A percentile compares a stretch with the other conserved stretches of the same genome.
phyloP scores from a whole-genome alignment of 2,888 invertebrate species.

The Ectemnius continuus region DNA sequence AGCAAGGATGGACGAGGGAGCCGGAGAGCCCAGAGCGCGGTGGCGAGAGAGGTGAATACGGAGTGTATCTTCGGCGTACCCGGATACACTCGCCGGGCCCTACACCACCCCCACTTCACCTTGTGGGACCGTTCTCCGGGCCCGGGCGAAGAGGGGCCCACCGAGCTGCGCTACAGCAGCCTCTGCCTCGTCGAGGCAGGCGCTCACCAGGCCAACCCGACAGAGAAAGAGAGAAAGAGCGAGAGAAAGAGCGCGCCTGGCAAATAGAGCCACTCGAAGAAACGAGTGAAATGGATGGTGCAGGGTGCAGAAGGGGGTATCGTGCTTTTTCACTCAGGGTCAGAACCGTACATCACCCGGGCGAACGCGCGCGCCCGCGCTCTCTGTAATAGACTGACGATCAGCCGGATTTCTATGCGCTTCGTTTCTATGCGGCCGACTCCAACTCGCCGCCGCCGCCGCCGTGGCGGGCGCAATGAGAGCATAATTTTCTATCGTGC shows the following conservation, averaged over 20 bases:
- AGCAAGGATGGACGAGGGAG: constrained; percentile 7
- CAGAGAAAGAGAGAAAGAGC: constrained; percentile 33
- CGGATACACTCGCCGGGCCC: constrained; percentile 70
- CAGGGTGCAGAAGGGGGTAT: constrained; percentile 39
- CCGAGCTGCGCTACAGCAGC: constrained; percentile 27
- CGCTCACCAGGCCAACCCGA: constrained; percentile 47
- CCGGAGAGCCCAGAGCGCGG: not conserved
- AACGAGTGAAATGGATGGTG: constrained; percentile 16
- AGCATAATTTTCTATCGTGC: constrained; percentile 54
- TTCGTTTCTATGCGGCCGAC: constrained; percentile 56
- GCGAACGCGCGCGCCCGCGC: constrained; percentile 61
- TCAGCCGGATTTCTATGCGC: constrained; percentile 65
- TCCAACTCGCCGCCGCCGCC: constrained; percentile 21
- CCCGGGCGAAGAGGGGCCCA: constrained; percentile 27
- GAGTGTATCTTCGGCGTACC: constrained; percentile 64
- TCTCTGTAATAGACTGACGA: constrained; percentile 66
- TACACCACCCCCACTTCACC: constrained; percentile 63
- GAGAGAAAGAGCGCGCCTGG: constrained; percentile 29
- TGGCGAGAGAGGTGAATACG: constrained; percentile 29
- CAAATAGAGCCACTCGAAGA: constrained; percentile 28
- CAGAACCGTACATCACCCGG: constrained; percentile 74
- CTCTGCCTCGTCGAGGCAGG: constrained; percentile 32
- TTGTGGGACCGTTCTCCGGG: constrained; percentile 44
- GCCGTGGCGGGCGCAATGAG: constrained; percentile 26
- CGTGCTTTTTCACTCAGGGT: constrained; percentile 73